Conservation (phyloP, 2,888 invertebrate species). For the Epinotia demarniana region DNA sequence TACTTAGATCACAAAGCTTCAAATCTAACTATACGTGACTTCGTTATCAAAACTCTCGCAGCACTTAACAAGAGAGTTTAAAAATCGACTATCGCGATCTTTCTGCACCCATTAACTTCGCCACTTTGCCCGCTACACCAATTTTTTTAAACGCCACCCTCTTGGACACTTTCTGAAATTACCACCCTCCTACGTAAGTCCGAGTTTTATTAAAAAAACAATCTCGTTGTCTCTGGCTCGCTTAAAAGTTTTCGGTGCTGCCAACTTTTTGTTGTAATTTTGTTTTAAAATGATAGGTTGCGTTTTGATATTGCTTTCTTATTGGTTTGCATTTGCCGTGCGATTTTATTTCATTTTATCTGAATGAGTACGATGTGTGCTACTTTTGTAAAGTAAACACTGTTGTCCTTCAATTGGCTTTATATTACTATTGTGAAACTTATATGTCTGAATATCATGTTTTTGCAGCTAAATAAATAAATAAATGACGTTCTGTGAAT, state of each 20-base stretch:
- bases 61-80: constrained; percentile 25
- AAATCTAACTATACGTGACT: constrained; percentile 6
- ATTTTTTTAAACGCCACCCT: constrained; percentile 78
- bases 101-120: constrained; percentile 81
- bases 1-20: background rate
- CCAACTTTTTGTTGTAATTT: constrained; percentile 41
- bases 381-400: too few species aligned
- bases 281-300: constrained; percentile 30
- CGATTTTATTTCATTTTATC: background rate
- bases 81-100: constrained; percentile 59
- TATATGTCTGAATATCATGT: too few species aligned
- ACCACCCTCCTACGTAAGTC: constrained; percentile 60
- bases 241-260: constrained; percentile 41
- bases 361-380: too few species aligned
- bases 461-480: too few species aligned
- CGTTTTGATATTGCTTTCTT: background rate
- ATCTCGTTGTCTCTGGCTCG: constrained; percentile 59
- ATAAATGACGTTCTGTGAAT: too few species aligned
- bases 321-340: background rate
- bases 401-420: too few species aligned
- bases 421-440: too few species aligned
- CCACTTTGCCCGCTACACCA: constrained; percentile 79
- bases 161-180: constrained; percentile 83
- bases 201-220: constrained; percentile 63
- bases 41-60: constrained; percentile 39